Conservation (phyloP, 1,140 invertebrate species). For the Chlorops oryzae region DNA sequence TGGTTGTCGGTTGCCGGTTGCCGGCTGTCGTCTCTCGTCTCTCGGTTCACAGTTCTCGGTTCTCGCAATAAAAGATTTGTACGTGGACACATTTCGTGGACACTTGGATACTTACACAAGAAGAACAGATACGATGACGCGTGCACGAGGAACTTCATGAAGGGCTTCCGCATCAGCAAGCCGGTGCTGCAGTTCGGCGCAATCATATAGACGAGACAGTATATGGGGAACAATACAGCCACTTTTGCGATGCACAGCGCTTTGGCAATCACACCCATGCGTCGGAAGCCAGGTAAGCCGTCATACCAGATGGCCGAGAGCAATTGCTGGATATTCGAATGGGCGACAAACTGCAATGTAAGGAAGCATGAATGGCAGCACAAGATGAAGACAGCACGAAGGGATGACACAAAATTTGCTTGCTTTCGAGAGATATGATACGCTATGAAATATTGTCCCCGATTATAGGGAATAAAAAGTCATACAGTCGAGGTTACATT, state of each 20-base stretch:
- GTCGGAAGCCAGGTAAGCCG: slow-evolving; percentile 76
- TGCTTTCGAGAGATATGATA: too few relatives aligned
- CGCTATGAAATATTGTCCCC: too few relatives aligned
- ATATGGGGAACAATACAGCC: slow-evolving; percentile 77
- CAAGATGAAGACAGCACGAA: not conserved
- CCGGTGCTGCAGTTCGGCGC: slow-evolving; percentile 69
- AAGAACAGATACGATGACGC: slow-evolving; percentile 89
- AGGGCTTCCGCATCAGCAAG: slow-evolving; percentile 77
- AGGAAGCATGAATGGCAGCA: slow-evolving; percentile 11
- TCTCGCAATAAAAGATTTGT: too few relatives aligned
- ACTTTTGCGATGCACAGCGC: slow-evolving; percentile 66
- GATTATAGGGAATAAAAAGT: too few relatives aligned
- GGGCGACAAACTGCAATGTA: slow-evolving; percentile 73
- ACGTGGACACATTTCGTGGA: too few relatives aligned
- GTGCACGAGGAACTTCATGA: slow-evolving; percentile 92
- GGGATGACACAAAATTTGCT: too few relatives aligned
- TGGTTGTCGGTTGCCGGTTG: too few relatives aligned
- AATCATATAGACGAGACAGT: slow-evolving; percentile 76
- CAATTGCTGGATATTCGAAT: slow-evolving; percentile 88
- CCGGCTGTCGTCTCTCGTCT: too few relatives aligned
- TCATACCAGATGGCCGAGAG: slow-evolving; percentile 89
- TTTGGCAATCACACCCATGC: slow-evolving; percentile 65
- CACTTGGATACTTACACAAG: slow-evolving; percentile 70
- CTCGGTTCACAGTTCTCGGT: too few relatives aligned
- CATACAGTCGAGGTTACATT: too few relatives aligned